Evolutionary conservation across 2,888 invertebrate genomes (phyloP).

Genomic region (Tiliacea citrago): DNA sequence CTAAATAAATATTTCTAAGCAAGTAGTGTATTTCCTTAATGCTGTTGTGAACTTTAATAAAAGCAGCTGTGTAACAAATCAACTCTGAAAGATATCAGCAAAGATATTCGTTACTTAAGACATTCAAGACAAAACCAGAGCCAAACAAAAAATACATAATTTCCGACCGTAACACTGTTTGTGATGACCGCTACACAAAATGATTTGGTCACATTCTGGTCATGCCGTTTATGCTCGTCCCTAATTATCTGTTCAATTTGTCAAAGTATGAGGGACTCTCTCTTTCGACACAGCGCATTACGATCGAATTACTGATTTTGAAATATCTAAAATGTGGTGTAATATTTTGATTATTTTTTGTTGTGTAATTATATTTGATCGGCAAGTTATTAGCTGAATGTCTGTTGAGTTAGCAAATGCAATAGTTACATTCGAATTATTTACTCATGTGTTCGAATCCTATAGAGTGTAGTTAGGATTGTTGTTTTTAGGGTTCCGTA

Average conservation of each 20-base stretch:
- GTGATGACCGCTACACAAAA: conserved; percentile 84
- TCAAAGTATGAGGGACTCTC: conserved; percentile 68
- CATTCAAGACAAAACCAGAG: conserved; percentile 24
- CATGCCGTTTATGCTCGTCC: conserved; percentile 82
- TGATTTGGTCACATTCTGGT: conserved; percentile 87
- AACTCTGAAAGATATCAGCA: neutral
- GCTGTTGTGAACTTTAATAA: no score
- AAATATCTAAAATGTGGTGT: conserved; percentile 64
- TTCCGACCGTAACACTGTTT: conserved; percentile 71
- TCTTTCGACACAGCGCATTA: conserved; percentile 71
- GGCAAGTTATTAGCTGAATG: conserved; percentile 19
- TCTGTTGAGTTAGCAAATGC: neutral
- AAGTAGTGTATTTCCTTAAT: neutral
- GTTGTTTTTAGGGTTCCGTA: no score
- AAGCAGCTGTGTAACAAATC: neutral
- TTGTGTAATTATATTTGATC: conserved; percentile 17
- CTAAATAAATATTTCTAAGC: neutral
- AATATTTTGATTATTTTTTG: conserved; percentile 46
- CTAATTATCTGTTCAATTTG: conserved; percentile 82
- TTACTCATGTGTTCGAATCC: no score
- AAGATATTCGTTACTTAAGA: conserved; percentile 35
- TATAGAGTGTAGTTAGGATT: no score
- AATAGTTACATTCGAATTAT: no score
- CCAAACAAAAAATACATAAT: conserved; percentile 44
- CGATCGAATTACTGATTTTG: conserved; percentile 69